Percentiles rank a stretch among this genome's conserved stretches.
Evolutionary conservation across 2,888 invertebrate genomes (phyloP).

Genomic region (Drosophila pseudotalamancana): DNA sequence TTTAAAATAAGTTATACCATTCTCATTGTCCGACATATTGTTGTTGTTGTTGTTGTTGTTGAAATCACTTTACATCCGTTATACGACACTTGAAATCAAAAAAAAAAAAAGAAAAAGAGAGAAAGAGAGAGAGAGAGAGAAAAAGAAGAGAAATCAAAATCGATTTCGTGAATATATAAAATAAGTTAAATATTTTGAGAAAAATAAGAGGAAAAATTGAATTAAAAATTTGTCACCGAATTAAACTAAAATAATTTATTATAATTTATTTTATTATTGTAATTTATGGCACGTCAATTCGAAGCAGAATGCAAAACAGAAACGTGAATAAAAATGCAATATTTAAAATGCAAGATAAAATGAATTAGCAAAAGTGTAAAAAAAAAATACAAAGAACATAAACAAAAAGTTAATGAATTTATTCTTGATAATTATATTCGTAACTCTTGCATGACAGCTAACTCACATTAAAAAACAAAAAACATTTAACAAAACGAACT

Average conservation of each 20-base stretch:
- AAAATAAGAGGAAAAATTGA: too few relatives aligned
- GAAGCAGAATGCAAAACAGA: constrained; percentile 2
- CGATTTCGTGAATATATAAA: constrained; percentile 7
- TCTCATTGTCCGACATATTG: constrained; percentile 64
- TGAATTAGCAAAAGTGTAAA: neutral
- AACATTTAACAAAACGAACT: constrained; percentile 47
- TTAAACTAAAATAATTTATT: constrained; percentile 2
- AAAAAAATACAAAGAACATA: constrained; percentile 5
- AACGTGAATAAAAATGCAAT: neutral
- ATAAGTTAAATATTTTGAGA: neutral
- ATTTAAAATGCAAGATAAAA: neutral
- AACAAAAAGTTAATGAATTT: constrained; percentile 7
- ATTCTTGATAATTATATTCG: neutral
- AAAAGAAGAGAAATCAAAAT: constrained; percentile 45
- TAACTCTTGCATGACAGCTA: constrained; percentile 4
- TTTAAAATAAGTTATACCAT: constrained; percentile 46
- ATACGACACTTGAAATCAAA: constrained; percentile 61
- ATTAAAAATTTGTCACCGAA: neutral
- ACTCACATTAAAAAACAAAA: constrained; percentile 62
- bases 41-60: constrained; percentile 24
- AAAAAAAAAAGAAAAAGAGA: constrained; percentile 32
- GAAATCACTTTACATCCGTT: constrained; percentile 65
- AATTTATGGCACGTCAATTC: constrained; percentile 39
- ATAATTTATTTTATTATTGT: constrained; percentile 25
- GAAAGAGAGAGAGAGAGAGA: neutral